A percentile compares a stretch with the other conserved stretches of the same genome.
Conservation (phyloP, 2,888 invertebrate genomes). For the Parnassius orleans region DNA sequence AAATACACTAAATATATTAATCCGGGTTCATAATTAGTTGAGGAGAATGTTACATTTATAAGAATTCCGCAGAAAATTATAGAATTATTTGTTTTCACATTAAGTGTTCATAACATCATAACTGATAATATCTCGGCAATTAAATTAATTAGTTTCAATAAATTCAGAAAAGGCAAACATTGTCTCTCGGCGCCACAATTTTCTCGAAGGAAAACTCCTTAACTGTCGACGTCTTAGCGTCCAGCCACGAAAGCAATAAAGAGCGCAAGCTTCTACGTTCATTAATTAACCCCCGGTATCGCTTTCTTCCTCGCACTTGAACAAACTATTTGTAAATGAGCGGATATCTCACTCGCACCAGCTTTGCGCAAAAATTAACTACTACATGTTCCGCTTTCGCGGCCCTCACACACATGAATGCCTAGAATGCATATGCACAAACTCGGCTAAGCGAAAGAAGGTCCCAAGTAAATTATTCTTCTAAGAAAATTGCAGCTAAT, state of each 20-base stretch:
- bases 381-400: slow-evolving; percentile 71
- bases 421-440: slow-evolving; percentile 74
- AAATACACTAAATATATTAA: no score
- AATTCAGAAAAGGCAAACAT: slow-evolving; percentile 26
- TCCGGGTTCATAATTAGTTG: no score
- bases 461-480: slow-evolving; percentile 44
- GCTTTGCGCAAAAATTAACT: slow-evolving; percentile 82
- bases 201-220: slow-evolving; percentile 75
- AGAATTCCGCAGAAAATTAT: no score
- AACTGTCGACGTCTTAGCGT: slow-evolving; percentile 76
- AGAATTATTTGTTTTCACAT: not conserved
- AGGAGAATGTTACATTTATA: no score
- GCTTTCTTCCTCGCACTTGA: slow-evolving; percentile 64
- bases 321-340: slow-evolving; percentile 77
- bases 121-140: slow-evolving; percentile 3
- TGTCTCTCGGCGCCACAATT: slow-evolving; percentile 55
- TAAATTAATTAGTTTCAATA: slow-evolving; percentile 24
- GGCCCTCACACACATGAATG: slow-evolving; percentile 64
- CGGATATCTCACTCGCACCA: slow-evolving; percentile 66
- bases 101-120: not conserved
- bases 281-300: slow-evolving; percentile 78
- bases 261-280: slow-evolving; percentile 82
- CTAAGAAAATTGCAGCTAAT: slow-evolving; percentile 62
- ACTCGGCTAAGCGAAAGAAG: slow-evolving; percentile 40
- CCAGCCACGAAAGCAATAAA: slow-evolving; percentile 81